These are phyloP conservation scores for Phymorhynchus buccinoides DNA, from an alignment of 1,140 invertebrate species.

Conservation along the genomic window DNA sequence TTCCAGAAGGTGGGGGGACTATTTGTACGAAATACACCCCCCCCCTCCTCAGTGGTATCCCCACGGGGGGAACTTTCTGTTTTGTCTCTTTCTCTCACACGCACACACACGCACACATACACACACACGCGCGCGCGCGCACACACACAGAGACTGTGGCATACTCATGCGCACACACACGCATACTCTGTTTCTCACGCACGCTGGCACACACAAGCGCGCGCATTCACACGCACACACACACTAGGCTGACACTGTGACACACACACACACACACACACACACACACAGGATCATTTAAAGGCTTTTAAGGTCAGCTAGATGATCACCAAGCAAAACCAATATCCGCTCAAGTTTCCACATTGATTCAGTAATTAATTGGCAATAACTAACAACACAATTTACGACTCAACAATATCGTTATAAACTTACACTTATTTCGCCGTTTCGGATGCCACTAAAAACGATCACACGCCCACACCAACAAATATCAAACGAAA, in stretches of 20 bases:
- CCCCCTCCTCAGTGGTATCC: not conserved
- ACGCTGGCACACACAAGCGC: no score
- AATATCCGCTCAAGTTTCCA: not conserved
- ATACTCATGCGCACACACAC: conserved; percentile 3
- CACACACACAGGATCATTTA: no score
- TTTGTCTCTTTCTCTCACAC: no score
- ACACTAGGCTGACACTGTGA: not conserved
- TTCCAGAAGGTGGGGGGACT: no score
- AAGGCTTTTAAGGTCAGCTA: no score
- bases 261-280: not conserved
- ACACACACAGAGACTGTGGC: not conserved
- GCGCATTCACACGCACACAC: no score
- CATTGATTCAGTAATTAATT: not conserved
- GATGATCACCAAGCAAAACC: not conserved
- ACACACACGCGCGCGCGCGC: not conserved
- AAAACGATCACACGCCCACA: not conserved
- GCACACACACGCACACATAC: not conserved
- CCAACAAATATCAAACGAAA: no score
- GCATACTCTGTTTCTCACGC: no score
- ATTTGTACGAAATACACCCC: no score
- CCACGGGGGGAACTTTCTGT: not conserved
- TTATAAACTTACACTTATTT: not conserved
- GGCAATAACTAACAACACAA: not conserved
- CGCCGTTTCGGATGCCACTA: not conserved
- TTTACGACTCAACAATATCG: not conserved